These are phyloP conservation scores for Minunthozetes semirufus DNA, from an alignment of 2,888 invertebrate genomes.

Conservation along the genomic window DNA sequence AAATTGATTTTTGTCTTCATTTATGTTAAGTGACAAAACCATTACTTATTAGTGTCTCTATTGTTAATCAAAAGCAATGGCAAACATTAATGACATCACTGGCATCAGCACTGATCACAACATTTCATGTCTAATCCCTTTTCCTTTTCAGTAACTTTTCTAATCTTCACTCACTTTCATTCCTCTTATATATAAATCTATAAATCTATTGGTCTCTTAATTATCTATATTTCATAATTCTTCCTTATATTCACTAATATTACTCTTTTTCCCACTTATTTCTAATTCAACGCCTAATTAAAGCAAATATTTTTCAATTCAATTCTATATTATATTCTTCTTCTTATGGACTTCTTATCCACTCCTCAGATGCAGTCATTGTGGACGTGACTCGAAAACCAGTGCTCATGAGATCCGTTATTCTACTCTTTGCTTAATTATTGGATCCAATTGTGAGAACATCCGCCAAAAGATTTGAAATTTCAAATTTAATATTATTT, in stretches of 20 bases:
- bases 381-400: constrained; percentile 6
- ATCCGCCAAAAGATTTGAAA: not conserved
- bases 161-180: constrained; percentile 1
- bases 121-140: constrained; percentile 5
- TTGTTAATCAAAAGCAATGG: constrained; percentile 13
- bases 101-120: constrained; percentile 14
- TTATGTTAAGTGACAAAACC: constrained; percentile 4
- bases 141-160: not conserved
- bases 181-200: not conserved
- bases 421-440: not conserved
- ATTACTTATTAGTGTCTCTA: not conserved
- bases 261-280: not conserved
- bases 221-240: constrained; percentile 15
- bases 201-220: not conserved
- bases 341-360: constrained; percentile 1
- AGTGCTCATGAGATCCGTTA: not conserved
- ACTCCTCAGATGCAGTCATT: constrained; percentile 10
- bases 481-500: not conserved
- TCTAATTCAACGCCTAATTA: not conserved
- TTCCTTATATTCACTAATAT: not conserved
- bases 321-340: not conserved
- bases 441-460: not conserved
- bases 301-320: not conserved
- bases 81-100: not conserved
- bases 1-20: too few relatives aligned